phyloP scores from a whole-genome alignment of 2,888 invertebrate species.

The Brassicogethes aeneus region DNA sequence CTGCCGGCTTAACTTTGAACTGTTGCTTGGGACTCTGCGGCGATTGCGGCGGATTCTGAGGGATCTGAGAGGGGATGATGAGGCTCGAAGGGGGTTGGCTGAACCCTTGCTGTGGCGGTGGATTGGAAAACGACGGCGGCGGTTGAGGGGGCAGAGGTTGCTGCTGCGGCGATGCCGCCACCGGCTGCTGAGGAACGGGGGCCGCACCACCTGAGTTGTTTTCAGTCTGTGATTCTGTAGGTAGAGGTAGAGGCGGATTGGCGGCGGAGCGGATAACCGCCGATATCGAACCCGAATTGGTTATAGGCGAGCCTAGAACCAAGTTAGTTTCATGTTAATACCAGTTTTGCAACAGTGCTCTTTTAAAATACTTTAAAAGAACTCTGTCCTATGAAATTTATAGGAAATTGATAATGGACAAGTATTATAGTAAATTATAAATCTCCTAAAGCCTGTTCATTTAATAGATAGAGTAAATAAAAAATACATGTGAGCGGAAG shows the following conservation, averaged over 20 bases:
- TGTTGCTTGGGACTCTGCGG: slow-evolving; percentile 37
- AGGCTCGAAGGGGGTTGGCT: slow-evolving; percentile 32
- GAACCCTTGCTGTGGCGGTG: slow-evolving; percentile 32
- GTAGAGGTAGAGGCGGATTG: neutral
- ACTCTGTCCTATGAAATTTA: too few species aligned
- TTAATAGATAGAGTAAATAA: too few species aligned
- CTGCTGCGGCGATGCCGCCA: slow-evolving; percentile 7
- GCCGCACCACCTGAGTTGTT: slow-evolving; percentile 12
- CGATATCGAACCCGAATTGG: slow-evolving; percentile 26
- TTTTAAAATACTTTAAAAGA: too few species aligned
- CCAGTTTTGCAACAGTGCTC: neutral
- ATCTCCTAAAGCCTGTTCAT: too few species aligned
- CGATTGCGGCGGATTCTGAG: slow-evolving; percentile 30
- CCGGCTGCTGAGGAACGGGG: slow-evolving; percentile 13
- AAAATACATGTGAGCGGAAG: too few species aligned
- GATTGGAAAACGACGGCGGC: slow-evolving; percentile 23
- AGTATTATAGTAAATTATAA: too few species aligned
- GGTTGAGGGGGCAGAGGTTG: neutral
- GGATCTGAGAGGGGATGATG: slow-evolving; percentile 31
- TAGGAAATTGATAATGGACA: too few species aligned
- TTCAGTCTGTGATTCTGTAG: slow-evolving; percentile 13
- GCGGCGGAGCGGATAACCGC: slow-evolving; percentile 14
- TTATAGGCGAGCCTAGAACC: slow-evolving; percentile 16
- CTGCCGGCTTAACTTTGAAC: slow-evolving; percentile 65
- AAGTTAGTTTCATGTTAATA: neutral